Base-by-base conservation (phyloP, 2,888 invertebrate species). In the Tubulanus polymorphus region DNA sequence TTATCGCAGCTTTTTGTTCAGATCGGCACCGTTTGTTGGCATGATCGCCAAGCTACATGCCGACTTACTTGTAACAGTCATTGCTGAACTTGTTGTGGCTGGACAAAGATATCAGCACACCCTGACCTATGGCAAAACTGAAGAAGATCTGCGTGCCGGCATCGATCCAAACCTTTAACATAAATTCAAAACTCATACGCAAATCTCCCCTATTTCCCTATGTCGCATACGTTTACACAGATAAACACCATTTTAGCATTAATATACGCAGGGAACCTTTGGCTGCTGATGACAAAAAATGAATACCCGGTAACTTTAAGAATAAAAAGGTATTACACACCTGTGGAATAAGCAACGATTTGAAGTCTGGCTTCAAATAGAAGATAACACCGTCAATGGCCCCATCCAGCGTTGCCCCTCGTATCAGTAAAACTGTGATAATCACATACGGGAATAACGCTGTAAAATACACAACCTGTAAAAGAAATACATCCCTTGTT, bases 381-480 rank as follows among this genome's bases (percentile, higher is more conserved):
- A 41, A 57, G 10, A 28, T 32, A 3, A 57, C 53, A n/a, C 57
- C 57, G 12, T 35, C 26, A 20, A 30, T 25, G 15, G 58, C 50
- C n/a, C 57, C 57, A 15, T 47, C 45, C 27, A 58, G 59, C 2
- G 53, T 51, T 12, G 37, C 45, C 2, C 57, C 57, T 45, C 49
- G 54, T 26, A 57, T 51, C 10, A 57, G 37, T 12, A 57, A 32
- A n/a, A 57, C 41, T 15, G 57, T 57, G 41, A 57, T n/a, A 10
- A 57, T 35, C 12, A 57, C 32, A 30, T 57, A 57, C 3, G 57
- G 57, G 25, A 51, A 41, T 8, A 23, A 20, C 3, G 41, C 41
- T 3, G 41, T 41, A 23, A 41, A 41, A 23, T 41, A 41, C 6
- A 41, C 41, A 5, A 41, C 41, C 41, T 41, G 41, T n/a, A n/a